These are phyloP conservation scores for Chloroceryle aenea DNA, from an alignment of 2,113 vertebrate species.

Conservation along the genomic window DNA sequence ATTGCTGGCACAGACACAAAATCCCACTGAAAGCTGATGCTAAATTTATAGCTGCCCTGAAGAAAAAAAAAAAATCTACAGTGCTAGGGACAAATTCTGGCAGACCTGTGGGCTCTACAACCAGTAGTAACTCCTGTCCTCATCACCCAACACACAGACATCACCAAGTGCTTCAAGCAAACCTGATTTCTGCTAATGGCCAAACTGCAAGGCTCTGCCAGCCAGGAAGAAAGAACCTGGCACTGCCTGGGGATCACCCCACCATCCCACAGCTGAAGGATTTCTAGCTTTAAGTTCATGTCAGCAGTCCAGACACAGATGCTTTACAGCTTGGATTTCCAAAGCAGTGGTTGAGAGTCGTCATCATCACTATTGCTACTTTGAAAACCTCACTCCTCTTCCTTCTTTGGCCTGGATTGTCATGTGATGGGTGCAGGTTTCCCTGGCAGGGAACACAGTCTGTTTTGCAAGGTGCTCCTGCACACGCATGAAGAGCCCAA, in stretches of 20 bases:
- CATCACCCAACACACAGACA: not conserved
- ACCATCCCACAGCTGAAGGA: not conserved
- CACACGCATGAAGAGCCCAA: rapidly evolving
- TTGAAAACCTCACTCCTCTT: not conserved
- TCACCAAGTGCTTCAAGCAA: not conserved
- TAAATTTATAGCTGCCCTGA: not conserved
- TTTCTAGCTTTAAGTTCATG: not conserved
- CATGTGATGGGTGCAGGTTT: no score
- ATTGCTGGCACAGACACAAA: not conserved
- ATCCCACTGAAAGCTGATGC: not conserved
- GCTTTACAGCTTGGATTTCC: not conserved
- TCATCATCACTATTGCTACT: not conserved
- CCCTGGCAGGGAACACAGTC: not conserved
- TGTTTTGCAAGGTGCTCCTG: not conserved
- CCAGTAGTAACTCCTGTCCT: rapidly evolving
- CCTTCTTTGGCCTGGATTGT: not conserved
- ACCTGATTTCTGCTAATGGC: not conserved
- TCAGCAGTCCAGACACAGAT: not conserved
- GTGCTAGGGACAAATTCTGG: not conserved
- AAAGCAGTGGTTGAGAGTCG: not conserved
- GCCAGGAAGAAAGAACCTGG: not conserved
- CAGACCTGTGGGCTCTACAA: not conserved
- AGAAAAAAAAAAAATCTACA: not conserved
- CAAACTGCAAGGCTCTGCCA: not conserved
- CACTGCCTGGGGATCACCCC: not conserved